phyloP scores from a whole-genome alignment of 2,888 invertebrate species.

The Cecidostiba fungosa region DNA sequence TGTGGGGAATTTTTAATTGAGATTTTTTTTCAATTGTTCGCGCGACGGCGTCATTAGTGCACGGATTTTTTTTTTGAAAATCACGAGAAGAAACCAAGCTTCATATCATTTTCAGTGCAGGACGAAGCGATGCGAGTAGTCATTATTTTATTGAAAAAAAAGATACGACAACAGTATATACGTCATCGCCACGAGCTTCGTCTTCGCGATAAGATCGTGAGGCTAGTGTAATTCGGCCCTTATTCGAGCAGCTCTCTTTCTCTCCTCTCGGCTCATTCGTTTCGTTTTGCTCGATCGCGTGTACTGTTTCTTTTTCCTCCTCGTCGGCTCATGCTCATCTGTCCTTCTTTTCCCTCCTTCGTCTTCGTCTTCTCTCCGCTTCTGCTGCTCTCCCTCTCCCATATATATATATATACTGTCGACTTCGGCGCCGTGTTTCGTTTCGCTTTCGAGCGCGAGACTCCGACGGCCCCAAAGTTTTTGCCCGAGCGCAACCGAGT shows the following conservation, averaged over 20 bases:
- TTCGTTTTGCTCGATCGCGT: constrained; percentile 60
- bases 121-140: no score
- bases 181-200: not conserved
- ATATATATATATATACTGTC: no score
- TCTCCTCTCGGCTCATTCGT: constrained; percentile 60
- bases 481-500: constrained; percentile 35
- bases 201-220: constrained; percentile 36
- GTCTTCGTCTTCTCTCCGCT: constrained; percentile 47
- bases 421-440: constrained; percentile 42
- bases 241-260: constrained; percentile 58
- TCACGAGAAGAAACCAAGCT: no score
- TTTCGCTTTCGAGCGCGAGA: constrained; percentile 54
- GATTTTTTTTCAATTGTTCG: not conserved
- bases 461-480: constrained; percentile 46
- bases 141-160: no score
- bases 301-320: constrained; percentile 56
- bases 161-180: not conserved
- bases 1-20: not conserved
- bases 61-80: not conserved
- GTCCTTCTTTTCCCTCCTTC: constrained; percentile 57
- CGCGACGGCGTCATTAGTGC: not conserved
- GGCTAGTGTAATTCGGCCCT: constrained; percentile 60
- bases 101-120: no score
- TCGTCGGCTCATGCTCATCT: constrained; percentile 64
- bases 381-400: constrained; percentile 4